Percentiles rank a stretch among this genome's conserved stretches.
These are phyloP conservation scores for Coecobrya sp. DNA, from an alignment of 2,888 invertebrate species.

Conservation along the genomic window DNA sequence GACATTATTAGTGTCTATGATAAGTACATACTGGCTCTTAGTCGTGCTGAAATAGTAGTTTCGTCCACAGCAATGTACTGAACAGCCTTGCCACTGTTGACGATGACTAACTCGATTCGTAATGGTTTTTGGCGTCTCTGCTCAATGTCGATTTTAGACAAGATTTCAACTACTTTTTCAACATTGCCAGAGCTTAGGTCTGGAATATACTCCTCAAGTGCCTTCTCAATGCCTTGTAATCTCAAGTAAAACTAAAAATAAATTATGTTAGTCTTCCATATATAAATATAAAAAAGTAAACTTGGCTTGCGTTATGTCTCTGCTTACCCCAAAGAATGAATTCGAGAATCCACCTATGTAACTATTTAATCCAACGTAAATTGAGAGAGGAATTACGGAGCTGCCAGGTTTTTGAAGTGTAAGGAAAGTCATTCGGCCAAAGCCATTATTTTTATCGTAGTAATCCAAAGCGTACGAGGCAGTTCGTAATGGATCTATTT, in stretches of 20 bases:
- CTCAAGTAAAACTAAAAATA: constrained; percentile 83
- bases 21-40: constrained; percentile 37
- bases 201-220: constrained; percentile 67
- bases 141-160: constrained; percentile 82
- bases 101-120: constrained; percentile 82
- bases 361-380: constrained; percentile 82
- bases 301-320: too few relatives aligned
- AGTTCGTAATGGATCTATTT: constrained; percentile 83
- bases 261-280: too few relatives aligned
- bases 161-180: constrained; percentile 83
- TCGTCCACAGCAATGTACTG: constrained; percentile 84
- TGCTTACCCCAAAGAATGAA: constrained; percentile 82
- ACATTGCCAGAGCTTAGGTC: constrained; percentile 71
- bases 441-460: constrained; percentile 84
- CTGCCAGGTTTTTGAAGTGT: constrained; percentile 84
- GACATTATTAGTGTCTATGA: neutral
- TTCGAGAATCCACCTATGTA: constrained; percentile 84
- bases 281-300: too few relatives aligned
- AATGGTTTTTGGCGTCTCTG: constrained; percentile 74
- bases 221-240: constrained; percentile 84
- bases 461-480: constrained; percentile 83
- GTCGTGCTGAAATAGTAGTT: constrained; percentile 66
- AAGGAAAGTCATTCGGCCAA: constrained; percentile 80
- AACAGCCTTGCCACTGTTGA: constrained; percentile 82
- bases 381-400: constrained; percentile 82